A percentile compares a stretch with the other conserved stretches of the same genome.
These are phyloP conservation scores for Ormia ochracea DNA, from an alignment of 2,888 invertebrate genomes.

Conservation along the genomic window DNA sequence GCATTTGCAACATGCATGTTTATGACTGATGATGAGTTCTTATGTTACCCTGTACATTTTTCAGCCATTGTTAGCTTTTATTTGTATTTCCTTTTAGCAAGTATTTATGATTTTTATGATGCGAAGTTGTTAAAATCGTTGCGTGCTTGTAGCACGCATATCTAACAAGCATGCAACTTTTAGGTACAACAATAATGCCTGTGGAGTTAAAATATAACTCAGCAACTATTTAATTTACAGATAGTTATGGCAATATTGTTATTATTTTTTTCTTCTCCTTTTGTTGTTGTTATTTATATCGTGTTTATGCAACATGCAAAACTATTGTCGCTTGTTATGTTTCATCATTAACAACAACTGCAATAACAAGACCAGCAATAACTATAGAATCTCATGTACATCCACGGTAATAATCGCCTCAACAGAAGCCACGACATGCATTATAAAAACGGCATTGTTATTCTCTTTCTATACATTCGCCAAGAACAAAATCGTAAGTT, in stretches of 20 bases:
- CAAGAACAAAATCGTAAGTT: constrained; percentile 1
- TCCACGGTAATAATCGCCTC: constrained; percentile 28
- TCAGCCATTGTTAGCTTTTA: background rate
- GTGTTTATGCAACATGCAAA: constrained; percentile 56
- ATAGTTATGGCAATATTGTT: constrained; percentile 40
- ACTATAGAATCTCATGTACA: background rate
- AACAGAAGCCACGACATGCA: constrained; percentile 47
- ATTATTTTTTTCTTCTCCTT: background rate
- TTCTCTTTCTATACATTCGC: background rate
- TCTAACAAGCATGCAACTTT: constrained; percentile 34
- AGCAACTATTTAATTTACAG: constrained; percentile 48
- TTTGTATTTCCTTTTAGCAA: constrained; percentile 13
- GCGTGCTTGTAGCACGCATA: constrained; percentile 56
- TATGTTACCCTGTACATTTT: constrained; percentile 4
- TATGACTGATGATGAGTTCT: constrained; percentile 35
- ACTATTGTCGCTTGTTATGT: constrained; percentile 62
- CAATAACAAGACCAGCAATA: constrained; percentile 1
- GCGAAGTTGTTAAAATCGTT: constrained; percentile 28
- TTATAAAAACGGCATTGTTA: constrained; percentile 30
- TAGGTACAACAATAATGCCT: constrained; percentile 31
- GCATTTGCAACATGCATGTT: constrained; percentile 41
- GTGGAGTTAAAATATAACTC: background rate
- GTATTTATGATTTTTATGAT: constrained; percentile 26
- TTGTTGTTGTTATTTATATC: constrained; percentile 33
- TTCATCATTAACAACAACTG: constrained; percentile 35